Evolutionary conservation across 2,888 invertebrate species (phyloP).

Genomic region (Oscheius sp.): DNA sequence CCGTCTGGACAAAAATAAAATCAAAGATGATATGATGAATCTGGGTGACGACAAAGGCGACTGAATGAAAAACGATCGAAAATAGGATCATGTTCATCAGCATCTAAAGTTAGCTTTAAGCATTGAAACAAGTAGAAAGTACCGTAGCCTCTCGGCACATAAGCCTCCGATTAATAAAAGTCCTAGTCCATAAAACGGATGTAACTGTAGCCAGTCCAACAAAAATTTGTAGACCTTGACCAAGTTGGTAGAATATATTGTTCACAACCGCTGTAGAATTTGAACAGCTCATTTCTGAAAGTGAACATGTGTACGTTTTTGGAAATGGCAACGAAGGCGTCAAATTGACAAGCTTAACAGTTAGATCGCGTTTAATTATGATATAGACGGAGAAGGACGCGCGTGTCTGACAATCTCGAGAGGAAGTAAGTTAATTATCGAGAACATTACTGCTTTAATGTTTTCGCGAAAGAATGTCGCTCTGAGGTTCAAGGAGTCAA

Average conservation of each 20-base stretch:
- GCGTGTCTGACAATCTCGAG: too few relatives aligned
- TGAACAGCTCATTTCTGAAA: neutral
- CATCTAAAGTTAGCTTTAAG: neutral
- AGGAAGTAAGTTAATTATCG: too few relatives aligned
- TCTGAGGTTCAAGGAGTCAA: too few relatives aligned
- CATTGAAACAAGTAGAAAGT: neutral
- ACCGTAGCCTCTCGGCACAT: constrained; percentile 8
- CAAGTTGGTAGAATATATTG: neutral
- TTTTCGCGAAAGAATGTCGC: too few relatives aligned
- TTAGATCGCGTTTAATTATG: too few relatives aligned
- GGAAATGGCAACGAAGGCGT: too few relatives aligned
- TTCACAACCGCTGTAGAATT: neutral
- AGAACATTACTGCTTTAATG: too few relatives aligned
- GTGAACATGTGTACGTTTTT: too few relatives aligned
- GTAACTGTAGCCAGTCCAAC: neutral
- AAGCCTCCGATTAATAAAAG: neutral
- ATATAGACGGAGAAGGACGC: too few relatives aligned
- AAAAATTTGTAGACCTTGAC: neutral
- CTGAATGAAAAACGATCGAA: neutral
- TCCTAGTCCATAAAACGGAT: neutral
- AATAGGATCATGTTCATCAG: constrained; percentile 4
- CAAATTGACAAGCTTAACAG: too few relatives aligned
- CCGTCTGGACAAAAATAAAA: neutral
- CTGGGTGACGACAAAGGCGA: neutral
- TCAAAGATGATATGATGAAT: constrained; percentile 15